These are phyloP conservation scores for Synergus itoensis DNA, from an alignment of 2,888 invertebrate genomes.

Conservation along the genomic window DNA sequence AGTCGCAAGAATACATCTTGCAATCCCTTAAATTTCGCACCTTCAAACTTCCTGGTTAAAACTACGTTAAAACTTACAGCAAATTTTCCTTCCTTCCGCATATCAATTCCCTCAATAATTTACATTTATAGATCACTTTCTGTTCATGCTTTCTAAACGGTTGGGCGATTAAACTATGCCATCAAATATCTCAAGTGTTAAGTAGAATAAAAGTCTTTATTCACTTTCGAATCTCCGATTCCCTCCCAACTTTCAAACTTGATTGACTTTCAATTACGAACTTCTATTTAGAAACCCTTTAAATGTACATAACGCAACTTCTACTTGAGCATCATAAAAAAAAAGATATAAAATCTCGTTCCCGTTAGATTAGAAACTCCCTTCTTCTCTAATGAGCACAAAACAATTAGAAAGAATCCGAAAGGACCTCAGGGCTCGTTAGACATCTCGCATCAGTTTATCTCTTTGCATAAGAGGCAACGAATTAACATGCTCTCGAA, in stretches of 20 bases:
- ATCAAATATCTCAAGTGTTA: conserved; percentile 37
- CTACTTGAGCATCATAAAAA: background rate
- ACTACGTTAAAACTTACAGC: no score
- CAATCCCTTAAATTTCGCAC: background rate
- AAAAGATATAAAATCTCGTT: background rate
- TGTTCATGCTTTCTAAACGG: conserved; percentile 29
- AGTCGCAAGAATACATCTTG: background rate
- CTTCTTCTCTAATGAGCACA: background rate
- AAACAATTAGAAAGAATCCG: background rate
- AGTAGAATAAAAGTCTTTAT: conserved; percentile 4
- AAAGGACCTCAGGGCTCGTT: background rate
- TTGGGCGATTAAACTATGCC: conserved; percentile 28
- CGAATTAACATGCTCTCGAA: background rate
- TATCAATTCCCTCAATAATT: conserved; percentile 16
- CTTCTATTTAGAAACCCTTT: background rate
- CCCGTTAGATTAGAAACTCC: background rate
- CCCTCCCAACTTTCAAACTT: conserved; percentile 23
- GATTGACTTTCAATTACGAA: background rate
- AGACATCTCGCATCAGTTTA: background rate
- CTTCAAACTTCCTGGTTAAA: no score
- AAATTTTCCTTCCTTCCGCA: background rate
- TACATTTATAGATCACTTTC: conserved; percentile 24
- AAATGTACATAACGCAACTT: background rate
- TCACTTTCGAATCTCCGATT: conserved; percentile 22
- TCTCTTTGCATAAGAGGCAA: background rate